A percentile compares a stretch with the other conserved stretches of the same genome.
These are phyloP conservation scores for Pseudomyrmex pallidus DNA, from an alignment of 1,140 invertebrate genomes.

Conservation along the genomic window DNA sequence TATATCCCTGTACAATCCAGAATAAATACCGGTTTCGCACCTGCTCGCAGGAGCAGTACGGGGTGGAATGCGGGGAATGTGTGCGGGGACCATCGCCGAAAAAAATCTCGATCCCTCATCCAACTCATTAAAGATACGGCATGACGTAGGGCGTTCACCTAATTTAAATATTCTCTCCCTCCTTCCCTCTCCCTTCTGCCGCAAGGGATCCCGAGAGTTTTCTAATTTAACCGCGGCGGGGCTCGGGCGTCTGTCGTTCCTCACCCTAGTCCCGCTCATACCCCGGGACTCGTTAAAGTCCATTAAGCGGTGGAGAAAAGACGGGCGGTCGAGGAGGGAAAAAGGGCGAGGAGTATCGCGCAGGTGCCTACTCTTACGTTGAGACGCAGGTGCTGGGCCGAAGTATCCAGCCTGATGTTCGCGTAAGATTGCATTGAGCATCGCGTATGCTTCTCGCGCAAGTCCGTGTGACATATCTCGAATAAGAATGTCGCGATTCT, in stretches of 20 bases:
- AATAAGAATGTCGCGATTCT: slow-evolving; percentile 36
- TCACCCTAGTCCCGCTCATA: slow-evolving; percentile 27
- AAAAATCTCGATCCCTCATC: slow-evolving; percentile 72
- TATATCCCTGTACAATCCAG: not conserved
- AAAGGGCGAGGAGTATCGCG: not conserved
- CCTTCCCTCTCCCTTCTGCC: slow-evolving; percentile 21
- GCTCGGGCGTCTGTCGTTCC: slow-evolving; percentile 40
- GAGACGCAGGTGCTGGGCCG: slow-evolving; percentile 38
- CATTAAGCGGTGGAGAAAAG: slow-evolving; percentile 63
- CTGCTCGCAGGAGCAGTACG: slow-evolving; percentile 23
- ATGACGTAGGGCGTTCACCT: slow-evolving; percentile 59
- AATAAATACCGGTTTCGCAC: slow-evolving; percentile 57
- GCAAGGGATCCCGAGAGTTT: slow-evolving; percentile 63
- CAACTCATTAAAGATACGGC: slow-evolving; percentile 65
- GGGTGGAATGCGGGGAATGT: slow-evolving; percentile 35
- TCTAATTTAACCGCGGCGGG: slow-evolving; percentile 71
- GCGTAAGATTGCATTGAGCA: slow-evolving; percentile 50
- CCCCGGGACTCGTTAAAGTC: slow-evolving; percentile 64
- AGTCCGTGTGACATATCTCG: slow-evolving; percentile 51
- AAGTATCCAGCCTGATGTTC: slow-evolving; percentile 15
- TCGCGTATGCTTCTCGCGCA: slow-evolving; percentile 43
- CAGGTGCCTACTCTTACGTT: slow-evolving; percentile 30
- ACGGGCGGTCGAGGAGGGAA: not conserved
- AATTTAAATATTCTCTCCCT: slow-evolving; percentile 70
- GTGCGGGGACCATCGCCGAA: slow-evolving; percentile 40